Evolutionary conservation across 2,797 vertebrate genomes (phyloP), one percentile per base, ranked within the genome.

Genomic region (Poecile montanus): DNA sequence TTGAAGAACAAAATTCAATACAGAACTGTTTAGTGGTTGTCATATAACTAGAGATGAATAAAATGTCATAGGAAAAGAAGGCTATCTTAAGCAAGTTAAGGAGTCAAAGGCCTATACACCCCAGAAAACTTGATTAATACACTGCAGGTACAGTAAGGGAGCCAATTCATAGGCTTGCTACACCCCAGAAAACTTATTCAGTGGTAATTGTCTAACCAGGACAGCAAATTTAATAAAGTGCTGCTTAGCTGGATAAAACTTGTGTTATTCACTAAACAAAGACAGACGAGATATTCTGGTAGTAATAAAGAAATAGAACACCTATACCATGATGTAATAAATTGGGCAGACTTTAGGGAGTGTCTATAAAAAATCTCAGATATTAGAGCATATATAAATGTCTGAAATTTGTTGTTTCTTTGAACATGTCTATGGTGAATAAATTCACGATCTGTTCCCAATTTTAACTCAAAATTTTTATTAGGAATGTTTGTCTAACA

Each of bases 381-480:
- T 54, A 13, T 61, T 20, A 47, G 5, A 61, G 34, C 8, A 2
- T 25, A 53, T 14, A 45, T 25, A 40, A 53, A 47, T 23, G 13
- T 58, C n/a, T 53, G 40, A 61, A 85, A 61, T 47, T 19, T 20
- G 12, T 21, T 70, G 14, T 29, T 67, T 67, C n/a, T 45, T 76
- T 53, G 47, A 45, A 60, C 22, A n/a, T 7, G 6, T 11, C 72
- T n/a, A 2, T 29, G 29, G n/a, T 11, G 7, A 75, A 27, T 53
- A 45, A 44, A 53, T 23, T 45, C 16, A 32, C 0, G 0, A 60
- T 54, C 29, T 13, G 5, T 47, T 68, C 29, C 40, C 0, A 61
- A 40, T 40, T 76, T 61, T 40, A n/a, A 53, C 19, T 40, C 29
- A 45, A 67, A 53, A 29, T 25, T 53, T 32, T 76, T 61, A 10